phyloP scores from a whole-genome alignment of 2,113 vertebrate genomes.

The Megaceryle torquata region DNA sequence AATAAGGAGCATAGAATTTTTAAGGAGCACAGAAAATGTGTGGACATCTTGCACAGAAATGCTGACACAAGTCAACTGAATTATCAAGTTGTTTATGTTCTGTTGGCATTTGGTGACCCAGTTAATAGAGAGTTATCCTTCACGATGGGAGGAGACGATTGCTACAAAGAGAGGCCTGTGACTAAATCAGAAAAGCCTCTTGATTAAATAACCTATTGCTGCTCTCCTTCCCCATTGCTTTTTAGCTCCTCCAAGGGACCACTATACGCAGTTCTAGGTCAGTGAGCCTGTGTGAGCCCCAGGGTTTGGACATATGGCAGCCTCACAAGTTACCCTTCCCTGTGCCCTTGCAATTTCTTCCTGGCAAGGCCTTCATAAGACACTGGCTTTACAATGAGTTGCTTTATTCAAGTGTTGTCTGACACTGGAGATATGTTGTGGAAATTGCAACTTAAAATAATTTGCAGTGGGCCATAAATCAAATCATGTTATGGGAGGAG shows the following conservation, averaged over 20 bases:
- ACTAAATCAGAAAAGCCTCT: neutral
- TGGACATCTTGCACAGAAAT: neutral
- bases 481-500: neutral
- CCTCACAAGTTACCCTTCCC: neutral
- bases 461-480: neutral
- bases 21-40: neutral
- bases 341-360: neutral
- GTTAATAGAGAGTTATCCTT: neutral
- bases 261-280: neutral
- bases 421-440: neutral
- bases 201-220: neutral
- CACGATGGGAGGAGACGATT: neutral
- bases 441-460: neutral
- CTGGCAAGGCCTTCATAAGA: neutral
- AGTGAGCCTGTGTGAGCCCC: neutral
- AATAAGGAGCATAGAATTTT: neutral
- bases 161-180: neutral
- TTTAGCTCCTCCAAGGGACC: neutral
- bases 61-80: neutral
- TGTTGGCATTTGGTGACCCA: conserved; percentile 1
- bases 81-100: neutral
- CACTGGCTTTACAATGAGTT: neutral
- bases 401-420: neutral
- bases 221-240: neutral
- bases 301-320: neutral